phyloP scores from a whole-genome alignment of 2,797 vertebrate species.

The Phoxinus dragarum region DNA sequence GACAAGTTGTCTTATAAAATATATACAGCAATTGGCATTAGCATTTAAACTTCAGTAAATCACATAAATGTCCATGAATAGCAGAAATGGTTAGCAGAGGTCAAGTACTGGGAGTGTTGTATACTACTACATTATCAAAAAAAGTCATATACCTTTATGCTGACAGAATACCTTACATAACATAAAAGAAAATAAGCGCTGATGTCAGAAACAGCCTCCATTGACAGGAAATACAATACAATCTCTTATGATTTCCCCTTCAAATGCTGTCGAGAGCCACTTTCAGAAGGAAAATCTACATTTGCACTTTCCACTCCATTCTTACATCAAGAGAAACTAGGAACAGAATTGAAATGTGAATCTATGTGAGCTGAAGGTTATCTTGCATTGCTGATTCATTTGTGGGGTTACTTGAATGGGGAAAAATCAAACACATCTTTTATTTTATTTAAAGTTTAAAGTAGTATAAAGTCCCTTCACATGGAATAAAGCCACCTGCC shows the following conservation, averaged over 20 bases:
- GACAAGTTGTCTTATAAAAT: slow-evolving; percentile 21
- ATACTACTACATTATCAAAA: not conserved
- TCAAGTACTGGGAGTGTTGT: not conserved
- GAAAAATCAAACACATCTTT: not conserved
- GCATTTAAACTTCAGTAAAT: slow-evolving; percentile 34
- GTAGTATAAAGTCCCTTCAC: slow-evolving; percentile 9
- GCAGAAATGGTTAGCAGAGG: not conserved
- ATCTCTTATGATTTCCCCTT: not conserved
- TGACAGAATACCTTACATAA: slow-evolving; percentile 30
- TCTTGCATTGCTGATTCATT: slow-evolving; percentile 9
- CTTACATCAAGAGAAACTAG: not conserved
- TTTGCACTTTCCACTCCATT: slow-evolving; percentile 2
- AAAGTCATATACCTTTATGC: slow-evolving; percentile 13
- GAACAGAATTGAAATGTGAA: slow-evolving; percentile 22
- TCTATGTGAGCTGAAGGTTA: not conserved
- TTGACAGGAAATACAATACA: slow-evolving; percentile 32
- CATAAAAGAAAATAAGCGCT: slow-evolving; percentile 30
- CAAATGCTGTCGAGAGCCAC: not conserved
- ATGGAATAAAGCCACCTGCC: slow-evolving; percentile 13
- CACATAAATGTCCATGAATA: not conserved
- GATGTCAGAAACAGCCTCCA: slow-evolving; percentile 17
- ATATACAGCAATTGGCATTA: slow-evolving; percentile 26
- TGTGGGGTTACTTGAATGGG: not conserved
- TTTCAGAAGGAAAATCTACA: slow-evolving; percentile 2
- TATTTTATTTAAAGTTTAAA: not conserved